Conservation (phyloP, 92 coral and sea anemone genomes). For the Nematostella vectensis region DNA sequence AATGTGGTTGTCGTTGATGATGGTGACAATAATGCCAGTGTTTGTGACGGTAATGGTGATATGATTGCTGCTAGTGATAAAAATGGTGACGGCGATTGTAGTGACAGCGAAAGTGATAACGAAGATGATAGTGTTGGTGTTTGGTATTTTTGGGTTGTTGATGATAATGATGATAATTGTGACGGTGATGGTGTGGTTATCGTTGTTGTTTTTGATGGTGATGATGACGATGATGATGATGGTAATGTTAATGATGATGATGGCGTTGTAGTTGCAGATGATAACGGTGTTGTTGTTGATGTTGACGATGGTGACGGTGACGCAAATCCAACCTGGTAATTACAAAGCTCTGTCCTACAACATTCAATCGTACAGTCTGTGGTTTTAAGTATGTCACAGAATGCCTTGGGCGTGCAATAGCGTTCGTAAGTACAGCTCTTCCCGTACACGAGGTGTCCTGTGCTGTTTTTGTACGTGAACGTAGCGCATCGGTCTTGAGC, state of each 20-base stretch:
- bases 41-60: neutral
- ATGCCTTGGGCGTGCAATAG: no score
- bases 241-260: conserved; percentile 1
- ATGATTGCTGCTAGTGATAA: neutral
- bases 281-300: conserved; percentile 4
- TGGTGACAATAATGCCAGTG: neutral
- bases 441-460: conserved; percentile 27
- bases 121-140: conserved; percentile 4
- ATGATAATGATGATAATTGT: no score
- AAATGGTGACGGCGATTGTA: neutral
- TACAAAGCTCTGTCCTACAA: conserved; percentile 43
- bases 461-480: conserved; percentile 19
- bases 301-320: conserved; percentile 7
- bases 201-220: no score
- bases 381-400: no score
- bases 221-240: neutral
- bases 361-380: no score
- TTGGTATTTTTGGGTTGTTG: no score
- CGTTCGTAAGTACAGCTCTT: conserved; percentile 32
- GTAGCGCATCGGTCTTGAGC: no score
- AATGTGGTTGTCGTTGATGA: conserved; percentile 6
- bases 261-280: conserved; percentile 1
- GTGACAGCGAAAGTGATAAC: neutral
- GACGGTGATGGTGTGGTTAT: conserved; percentile 1
- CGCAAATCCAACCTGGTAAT: conserved; percentile 19